A percentile compares a stretch with the other conserved stretches of the same genome.
phyloP scores from a whole-genome alignment of 2,113 vertebrate genomes.

The Oncorhynchus clarkii region DNA sequence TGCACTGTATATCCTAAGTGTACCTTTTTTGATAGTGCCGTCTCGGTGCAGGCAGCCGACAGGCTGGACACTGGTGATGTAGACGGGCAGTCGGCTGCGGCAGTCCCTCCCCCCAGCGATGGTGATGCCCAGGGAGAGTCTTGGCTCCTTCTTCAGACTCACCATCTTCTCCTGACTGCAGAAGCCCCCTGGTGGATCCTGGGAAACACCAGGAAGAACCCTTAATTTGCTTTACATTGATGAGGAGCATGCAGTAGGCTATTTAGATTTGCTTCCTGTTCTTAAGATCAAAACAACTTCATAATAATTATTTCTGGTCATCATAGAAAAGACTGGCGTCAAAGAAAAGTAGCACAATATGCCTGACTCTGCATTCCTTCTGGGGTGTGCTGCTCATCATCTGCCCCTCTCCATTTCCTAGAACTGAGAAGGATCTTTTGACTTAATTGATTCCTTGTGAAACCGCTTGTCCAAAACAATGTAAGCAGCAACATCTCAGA shows the following conservation, averaged over 20 bases:
- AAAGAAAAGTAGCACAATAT: no score
- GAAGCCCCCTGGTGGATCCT: slow-evolving; percentile 85
- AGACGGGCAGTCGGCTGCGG: slow-evolving; percentile 85
- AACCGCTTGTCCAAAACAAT: slow-evolving; percentile 71
- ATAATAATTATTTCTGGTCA: no score
- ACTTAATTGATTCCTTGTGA: slow-evolving; percentile 47
- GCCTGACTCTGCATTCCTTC: not conserved
- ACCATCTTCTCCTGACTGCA: slow-evolving; percentile 84
- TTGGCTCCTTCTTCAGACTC: slow-evolving; percentile 86
- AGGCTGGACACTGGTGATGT: slow-evolving; percentile 90
- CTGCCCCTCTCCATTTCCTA: not conserved
- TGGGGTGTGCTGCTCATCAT: slow-evolving; percentile 7
- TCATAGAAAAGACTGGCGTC: no score
- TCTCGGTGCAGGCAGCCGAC: slow-evolving; percentile 88
- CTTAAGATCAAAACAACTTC: no score
- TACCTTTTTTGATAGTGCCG: slow-evolving; percentile 87
- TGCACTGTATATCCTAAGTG: not conserved
- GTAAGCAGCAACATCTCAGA: slow-evolving; percentile 55
- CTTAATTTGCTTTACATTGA: no score
- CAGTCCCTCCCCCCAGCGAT: slow-evolving; percentile 88
- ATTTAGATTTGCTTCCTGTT: no score
- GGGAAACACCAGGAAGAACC: not conserved
- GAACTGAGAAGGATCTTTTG: slow-evolving; percentile 19
- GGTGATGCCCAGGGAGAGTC: slow-evolving; percentile 88
- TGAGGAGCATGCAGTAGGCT: no score